phyloP scores from a whole-genome alignment of 2,888 invertebrate genomes.

The Brenthis hecate region DNA sequence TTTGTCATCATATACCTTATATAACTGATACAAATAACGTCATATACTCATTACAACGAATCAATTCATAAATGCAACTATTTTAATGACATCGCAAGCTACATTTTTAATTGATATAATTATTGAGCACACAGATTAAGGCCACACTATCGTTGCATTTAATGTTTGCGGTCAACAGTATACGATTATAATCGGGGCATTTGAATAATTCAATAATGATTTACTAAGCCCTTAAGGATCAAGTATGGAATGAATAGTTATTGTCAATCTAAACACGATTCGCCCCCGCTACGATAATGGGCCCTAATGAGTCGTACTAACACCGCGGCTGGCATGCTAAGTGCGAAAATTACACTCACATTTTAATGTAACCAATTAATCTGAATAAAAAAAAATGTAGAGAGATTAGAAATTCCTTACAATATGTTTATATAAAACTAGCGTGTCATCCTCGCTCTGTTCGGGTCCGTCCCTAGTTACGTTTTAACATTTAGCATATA shows the following conservation, averaged over 20 bases:
- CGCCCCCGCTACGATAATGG: conserved; percentile 65
- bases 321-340: conserved; percentile 63
- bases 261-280: conserved; percentile 63
- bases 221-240: conserved; percentile 52
- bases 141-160: conserved; percentile 23
- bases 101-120: conserved; percentile 30
- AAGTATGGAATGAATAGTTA: conserved; percentile 50
- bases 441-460: no score
- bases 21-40: not conserved
- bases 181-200: conserved; percentile 41
- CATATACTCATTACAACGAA: conserved; percentile 1
- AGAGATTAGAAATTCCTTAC: not conserved
- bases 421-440: not conserved
- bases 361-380: conserved; percentile 49
- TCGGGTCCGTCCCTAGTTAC: no score
- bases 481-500: no score
- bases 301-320: conserved; percentile 61
- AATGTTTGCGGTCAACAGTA: conserved; percentile 35
- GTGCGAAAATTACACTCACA: conserved; percentile 40
- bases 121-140: conserved; percentile 31
- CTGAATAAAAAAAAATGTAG: conserved; percentile 44
- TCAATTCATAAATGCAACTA: conserved; percentile 6
- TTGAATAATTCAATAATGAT: conserved; percentile 59
- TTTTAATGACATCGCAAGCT: conserved; percentile 10
- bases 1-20: not conserved